Conservation (phyloP, 2,113 vertebrate species). For the Crypturellus undulatus region DNA sequence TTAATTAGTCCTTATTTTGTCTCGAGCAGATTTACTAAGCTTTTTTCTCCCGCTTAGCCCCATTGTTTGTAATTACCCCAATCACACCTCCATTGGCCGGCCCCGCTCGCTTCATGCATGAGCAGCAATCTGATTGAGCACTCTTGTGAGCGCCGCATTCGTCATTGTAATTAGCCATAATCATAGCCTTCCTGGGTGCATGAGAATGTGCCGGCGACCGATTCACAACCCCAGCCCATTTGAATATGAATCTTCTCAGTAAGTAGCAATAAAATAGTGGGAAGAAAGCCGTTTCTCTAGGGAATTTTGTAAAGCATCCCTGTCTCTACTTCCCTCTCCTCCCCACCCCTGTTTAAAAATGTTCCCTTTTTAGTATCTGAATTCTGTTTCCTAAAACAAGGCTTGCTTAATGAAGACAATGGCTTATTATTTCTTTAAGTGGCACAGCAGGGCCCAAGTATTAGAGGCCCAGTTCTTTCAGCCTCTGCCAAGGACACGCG, state of each 20-base stretch:
- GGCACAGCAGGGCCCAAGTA: constrained; percentile 82
- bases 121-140: constrained; percentile 87
- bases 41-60: constrained; percentile 74
- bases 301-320: constrained; percentile 82
- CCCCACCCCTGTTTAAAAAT: constrained; percentile 60
- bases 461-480: constrained; percentile 81
- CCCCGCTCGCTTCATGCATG: constrained; percentile 81
- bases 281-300: constrained; percentile 87
- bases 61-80: constrained; percentile 83
- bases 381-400: constrained; percentile 88
- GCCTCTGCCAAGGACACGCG: constrained; percentile 84
- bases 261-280: constrained; percentile 78
- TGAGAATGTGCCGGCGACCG: constrained; percentile 86
- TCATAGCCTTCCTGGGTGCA: constrained; percentile 85
- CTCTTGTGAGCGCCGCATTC: constrained; percentile 85
- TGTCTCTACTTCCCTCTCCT: constrained; percentile 59
- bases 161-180: constrained; percentile 92
- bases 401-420: constrained; percentile 89
- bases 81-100: constrained; percentile 81
- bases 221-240: constrained; percentile 86
- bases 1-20: constrained; percentile 86
- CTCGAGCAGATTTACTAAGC: constrained; percentile 78
- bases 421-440: constrained; percentile 87
- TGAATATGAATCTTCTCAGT: constrained; percentile 91
- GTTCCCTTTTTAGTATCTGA: constrained; percentile 75